phyloP scores from a whole-genome alignment of 2,113 vertebrate genomes.

The Carollia perspicillata region DNA sequence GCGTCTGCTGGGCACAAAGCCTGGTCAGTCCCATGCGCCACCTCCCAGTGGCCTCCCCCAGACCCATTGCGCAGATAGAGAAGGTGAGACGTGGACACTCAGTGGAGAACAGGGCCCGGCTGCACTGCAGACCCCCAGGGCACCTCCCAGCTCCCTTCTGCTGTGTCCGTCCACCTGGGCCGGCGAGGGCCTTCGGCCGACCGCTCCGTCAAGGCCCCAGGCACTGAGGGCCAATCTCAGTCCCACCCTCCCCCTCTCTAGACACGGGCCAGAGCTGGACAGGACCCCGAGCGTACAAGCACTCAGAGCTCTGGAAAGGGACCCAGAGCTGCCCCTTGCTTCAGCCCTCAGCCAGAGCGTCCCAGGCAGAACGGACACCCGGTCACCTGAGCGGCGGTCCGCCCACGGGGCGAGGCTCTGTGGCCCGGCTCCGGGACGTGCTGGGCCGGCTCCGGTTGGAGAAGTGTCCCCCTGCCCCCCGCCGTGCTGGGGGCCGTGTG shows the following conservation, averaged over 20 bases:
- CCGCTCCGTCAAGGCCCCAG: neutral
- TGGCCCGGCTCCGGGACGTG: accelerated
- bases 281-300: neutral
- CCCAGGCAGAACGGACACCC: too few species aligned
- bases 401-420: accelerated
- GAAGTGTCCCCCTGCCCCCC: neutral
- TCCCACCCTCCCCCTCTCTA: too few species aligned
- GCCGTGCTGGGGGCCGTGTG: neutral
- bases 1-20: neutral
- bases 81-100: accelerated
- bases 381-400: accelerated
- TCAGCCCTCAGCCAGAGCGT: neutral
- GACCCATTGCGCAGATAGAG: neutral
- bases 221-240: accelerated
- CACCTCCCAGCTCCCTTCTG: neutral
- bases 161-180: neutral
- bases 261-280: neutral
- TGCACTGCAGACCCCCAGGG: accelerated
- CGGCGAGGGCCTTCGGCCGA: neutral
- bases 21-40: accelerated
- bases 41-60: too few species aligned
- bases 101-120: accelerated
- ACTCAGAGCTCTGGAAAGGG: neutral
- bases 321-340: neutral
- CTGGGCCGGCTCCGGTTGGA: neutral